Evolutionary conservation across 2,113 vertebrate genomes (phyloP), one percentile per base, ranked within the genome.

Genomic region (Campylorhamphus procurvoides): DNA sequence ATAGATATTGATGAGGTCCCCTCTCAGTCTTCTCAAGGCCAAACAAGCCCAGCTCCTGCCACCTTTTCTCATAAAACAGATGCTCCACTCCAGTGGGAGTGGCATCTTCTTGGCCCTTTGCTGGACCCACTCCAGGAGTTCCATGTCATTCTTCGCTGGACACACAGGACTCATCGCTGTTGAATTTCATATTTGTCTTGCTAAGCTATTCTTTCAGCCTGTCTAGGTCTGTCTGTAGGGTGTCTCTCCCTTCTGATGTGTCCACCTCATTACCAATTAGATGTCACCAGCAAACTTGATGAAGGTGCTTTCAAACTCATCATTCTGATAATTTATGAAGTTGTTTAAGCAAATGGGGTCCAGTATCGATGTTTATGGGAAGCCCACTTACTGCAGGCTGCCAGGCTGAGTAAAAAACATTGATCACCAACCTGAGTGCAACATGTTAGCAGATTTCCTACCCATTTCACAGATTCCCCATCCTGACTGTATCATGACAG

Each of bases 401-500:
- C 18, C 40, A 81, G 40, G 5, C 31, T 47, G 18, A 37, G 7
- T 69, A 37, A 75, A 87, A 81, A 37, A 1, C 16, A 20, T 22
- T 42, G 37, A 52, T 63, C 9, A 46, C 10, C 7, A 35, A 7
- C 24, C 17, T 19, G 10, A 64, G 14, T 27, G 5, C 3, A 1
- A 9, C 5, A 19, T 46, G 20, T 13, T 24, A 63, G 31, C 4
- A 10, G 18, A 24, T 69, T 82, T 56, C 35, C 23, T 44, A 44
- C 13, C 4, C 27, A 33, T 31, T 17, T 23, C 2, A 0, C 39
- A 64, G 39, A 31, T 3, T 8, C 31, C 29, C 3, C 6, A 33
- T 64, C 27, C 37, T 56, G 20, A 13, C 35, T 56, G 27, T 69
- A 39, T 29, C 47, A 33, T 55, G 27, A 3, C 62, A 63, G 12